Base-by-base conservation (phyloP, 92 coral and sea anemone genomes). In the Nematostella vectensis region DNA sequence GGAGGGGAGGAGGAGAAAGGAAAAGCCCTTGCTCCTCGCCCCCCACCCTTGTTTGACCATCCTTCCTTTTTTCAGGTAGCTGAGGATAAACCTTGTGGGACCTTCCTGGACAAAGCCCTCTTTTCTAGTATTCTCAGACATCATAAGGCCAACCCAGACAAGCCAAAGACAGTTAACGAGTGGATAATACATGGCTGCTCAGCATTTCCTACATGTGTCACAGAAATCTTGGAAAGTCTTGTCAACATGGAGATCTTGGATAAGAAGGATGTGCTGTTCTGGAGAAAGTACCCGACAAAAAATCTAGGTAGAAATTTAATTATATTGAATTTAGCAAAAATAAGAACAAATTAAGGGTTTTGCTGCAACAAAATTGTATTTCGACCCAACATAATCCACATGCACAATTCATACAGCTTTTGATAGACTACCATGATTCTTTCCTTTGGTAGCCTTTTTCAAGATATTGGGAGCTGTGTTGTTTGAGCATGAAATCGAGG, bases 101-200 rank as follows among this genome's bases (percentile, higher is more conserved):
- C 75, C 29, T 68, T 48, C 53, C 59, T 68, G 11, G 75, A 68
- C 55, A 59, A 68, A 11, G 75, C 75, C 1, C 26, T 68, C 25
- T 68, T 68, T 27, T 30, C 66, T 17, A 23, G 37, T 29, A 68
- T 68, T 18, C 11, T 49, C 11, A 17, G 28, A n/a, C 58, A 68
- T 48, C 37, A 47, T 2, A 40, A 23, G 30, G 4, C 40, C 1
- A 30, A 58, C 21, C 75, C 58, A 17, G 25, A 47, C 24, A 60
- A 68, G 12, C 75, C 75, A 12, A 68, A 58, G 66, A 58, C 75
- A 1, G 42, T 50, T 10, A 37, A 15, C 11, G 75, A 68, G 22
- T 68, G 75, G 65, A 68, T 68, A 22, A 49, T 57, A 25, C 57
- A 68, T 19, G 75, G 58, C 10, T 47, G 57, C 18, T 59, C 25